Percentiles rank a stretch among this genome's conserved stretches.
Conservation (phyloP, 2,797 vertebrate species). For the Manis javanica region DNA sequence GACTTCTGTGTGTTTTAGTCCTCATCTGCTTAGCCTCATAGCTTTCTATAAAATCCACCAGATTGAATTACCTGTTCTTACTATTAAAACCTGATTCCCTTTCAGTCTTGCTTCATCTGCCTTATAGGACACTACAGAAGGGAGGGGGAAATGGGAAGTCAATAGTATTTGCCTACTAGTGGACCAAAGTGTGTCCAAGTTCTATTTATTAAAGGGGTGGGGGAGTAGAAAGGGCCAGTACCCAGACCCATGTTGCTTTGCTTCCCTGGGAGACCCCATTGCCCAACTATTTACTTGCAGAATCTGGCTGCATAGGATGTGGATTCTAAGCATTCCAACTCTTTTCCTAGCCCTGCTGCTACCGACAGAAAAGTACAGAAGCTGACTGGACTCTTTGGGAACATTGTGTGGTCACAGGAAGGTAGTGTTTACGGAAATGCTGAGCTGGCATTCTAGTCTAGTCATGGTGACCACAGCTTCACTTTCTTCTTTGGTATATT, state of each 20-base stretch:
- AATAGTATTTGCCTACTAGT: neutral
- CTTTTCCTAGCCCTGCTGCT: neutral
- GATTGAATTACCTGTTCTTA: neutral
- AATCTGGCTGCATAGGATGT: neutral
- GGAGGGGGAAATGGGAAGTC: neutral
- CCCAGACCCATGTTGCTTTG: neutral
- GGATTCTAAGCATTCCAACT: neutral
- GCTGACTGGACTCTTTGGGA: neutral
- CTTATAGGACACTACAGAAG: neutral
- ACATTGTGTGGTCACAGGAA: neutral
- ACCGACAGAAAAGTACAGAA: neutral
- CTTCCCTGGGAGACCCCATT: neutral
- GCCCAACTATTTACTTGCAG: neutral
- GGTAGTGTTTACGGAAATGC: neutral
- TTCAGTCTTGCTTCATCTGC: neutral
- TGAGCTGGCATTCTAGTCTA: neutral
- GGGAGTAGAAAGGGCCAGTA: neutral
- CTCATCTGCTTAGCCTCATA: slow-evolving; percentile 3
- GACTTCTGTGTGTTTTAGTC: neutral
- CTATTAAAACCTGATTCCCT: neutral
- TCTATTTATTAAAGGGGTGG: neutral
- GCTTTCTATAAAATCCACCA: neutral
- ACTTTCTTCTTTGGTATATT: neutral
- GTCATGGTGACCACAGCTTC: neutral
- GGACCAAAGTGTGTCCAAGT: neutral